Evolutionary conservation across 2,113 vertebrate species (phyloP), one percentile per base, ranked within the genome.

Genomic region (Bucco capensis): DNA sequence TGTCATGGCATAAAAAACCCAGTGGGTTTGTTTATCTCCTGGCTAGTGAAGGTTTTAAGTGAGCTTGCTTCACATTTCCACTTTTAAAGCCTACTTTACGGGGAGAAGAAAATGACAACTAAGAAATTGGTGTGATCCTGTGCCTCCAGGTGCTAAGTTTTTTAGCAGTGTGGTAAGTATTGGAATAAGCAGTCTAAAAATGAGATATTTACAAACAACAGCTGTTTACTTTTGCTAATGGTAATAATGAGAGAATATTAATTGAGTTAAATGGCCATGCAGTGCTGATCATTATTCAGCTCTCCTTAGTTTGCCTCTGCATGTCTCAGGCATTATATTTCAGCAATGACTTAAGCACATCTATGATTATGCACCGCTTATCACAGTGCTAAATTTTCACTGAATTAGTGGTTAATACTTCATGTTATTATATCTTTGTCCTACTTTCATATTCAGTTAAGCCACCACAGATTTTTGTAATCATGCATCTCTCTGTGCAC

Each of bases 381-480:
- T 83, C 71, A 64, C 35, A 62, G 60, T 25, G 23, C 53, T 94
- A 64, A 14, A 49, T 81, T 89, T 88, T 51, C 19, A 13, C 44
- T 75, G 57, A 82, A 87, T 82, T 76, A 73, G 82, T 90, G 27
- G 56, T 70, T 90, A 70, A 65, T 73, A 73, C 18, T 86, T 35
- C 10, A 15, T 80, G 38, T 47, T 92, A 70, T 84, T 93, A 85
- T 79, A 69, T 76, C 83, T 87, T 83, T 67, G 46, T 84, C 74
- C 78, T 90, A 73, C 40, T 95, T 96, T 61, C 9, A 21, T 67
- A 69, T 42, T 72, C 57, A 42, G 33, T 72, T 81, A 93, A 92
- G 9, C 37, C 74, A 62, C 73, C 46, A 78, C 77, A 90, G 67
- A 79, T 92, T 93, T 94, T 93, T 92, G 28, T 62, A 92, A 82